phyloP scores from a whole-genome alignment of 2,888 invertebrate species.

The Leistus spinibarbis region DNA sequence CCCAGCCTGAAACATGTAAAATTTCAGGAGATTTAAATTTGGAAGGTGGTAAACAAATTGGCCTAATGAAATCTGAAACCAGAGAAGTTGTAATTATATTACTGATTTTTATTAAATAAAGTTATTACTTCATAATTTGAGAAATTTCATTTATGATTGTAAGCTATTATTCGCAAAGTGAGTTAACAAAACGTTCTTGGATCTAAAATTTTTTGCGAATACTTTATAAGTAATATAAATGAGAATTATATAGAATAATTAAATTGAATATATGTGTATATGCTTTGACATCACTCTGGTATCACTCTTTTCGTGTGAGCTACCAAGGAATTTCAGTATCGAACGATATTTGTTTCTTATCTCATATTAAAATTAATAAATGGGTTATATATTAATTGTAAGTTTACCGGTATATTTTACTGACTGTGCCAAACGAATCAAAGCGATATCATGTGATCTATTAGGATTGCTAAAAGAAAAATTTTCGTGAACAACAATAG shows the following conservation, averaged over 20 bases:
- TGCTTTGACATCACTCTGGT: not conserved
- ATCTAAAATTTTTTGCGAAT: too few relatives aligned
- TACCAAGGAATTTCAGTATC: too few relatives aligned
- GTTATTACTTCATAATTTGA: too few relatives aligned
- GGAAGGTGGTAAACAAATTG: constrained; percentile 51
- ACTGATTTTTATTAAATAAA: too few relatives aligned
- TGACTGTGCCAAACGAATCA: constrained; percentile 3
- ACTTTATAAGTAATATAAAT: too few relatives aligned
- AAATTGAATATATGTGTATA: not conserved
- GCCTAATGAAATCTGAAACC: constrained; percentile 57
- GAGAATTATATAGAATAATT: not conserved
- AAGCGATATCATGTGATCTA: constrained; percentile 52
- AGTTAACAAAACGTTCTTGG: not conserved
- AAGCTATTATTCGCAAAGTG: too few relatives aligned
- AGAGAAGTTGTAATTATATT: not conserved
- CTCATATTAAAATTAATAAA: not conserved
- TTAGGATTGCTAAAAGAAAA: constrained; percentile 54
- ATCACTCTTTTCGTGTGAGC: not conserved
- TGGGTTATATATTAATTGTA: too few relatives aligned
- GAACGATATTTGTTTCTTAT: too few relatives aligned
- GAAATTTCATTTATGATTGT: too few relatives aligned
- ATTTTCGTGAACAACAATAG: constrained; percentile 63
- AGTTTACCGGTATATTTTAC: constrained; percentile 52
- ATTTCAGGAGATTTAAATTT: constrained; percentile 41
- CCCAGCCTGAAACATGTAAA: constrained; percentile 61